Evolutionary conservation across 2,797 vertebrate species (phyloP), one percentile per base, ranked within the genome.

Genomic region (Lemur catta): DNA sequence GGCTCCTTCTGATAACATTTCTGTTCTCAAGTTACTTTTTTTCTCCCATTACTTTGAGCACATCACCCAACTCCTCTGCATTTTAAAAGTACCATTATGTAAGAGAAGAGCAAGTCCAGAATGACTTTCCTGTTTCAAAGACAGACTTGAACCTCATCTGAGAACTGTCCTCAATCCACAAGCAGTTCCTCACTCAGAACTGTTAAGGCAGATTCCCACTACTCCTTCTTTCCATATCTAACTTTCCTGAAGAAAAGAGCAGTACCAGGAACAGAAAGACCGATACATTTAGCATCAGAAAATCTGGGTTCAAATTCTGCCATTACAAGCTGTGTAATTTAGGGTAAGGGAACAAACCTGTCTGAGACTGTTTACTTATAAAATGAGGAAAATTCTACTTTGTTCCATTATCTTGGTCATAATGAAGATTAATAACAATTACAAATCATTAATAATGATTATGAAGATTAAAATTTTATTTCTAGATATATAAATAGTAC

Each of bases 321-420:
- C 71, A 24, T 67, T 61, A 52, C 6, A 30, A 81, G 38, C 35
- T 35, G 0, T 18, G 26, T 71, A 69, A 71, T 30, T 20, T 87
- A 46, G 17, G 17, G 26, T 2, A 0, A 18, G 6, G 48, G 3
- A 65, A 81, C 12, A 38, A 81, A 17, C 22, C 28, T 55, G 67
- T 88, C 65, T 11, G 14, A 82, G 24, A 80, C 12, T 20, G 2
- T 84, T 80, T 35, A 80, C 84, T 94, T 94, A 46, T 67, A 93
- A 95, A 93, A 89, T 84, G 55, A 85, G 13, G 8, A 46, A 80
- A 96, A 92, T 90, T 87, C 80, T 84, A 59, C 43, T 84, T 61
- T 79, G 15, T 57, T 93, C 57, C 38, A 61, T 26, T 93, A 4
- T 63, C 41, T 69, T 74, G 33, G 22, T 80, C 93, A 89, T 65